Evolutionary conservation across 2,888 invertebrate species (phyloP).

Genomic region (Folsomia candida): DNA sequence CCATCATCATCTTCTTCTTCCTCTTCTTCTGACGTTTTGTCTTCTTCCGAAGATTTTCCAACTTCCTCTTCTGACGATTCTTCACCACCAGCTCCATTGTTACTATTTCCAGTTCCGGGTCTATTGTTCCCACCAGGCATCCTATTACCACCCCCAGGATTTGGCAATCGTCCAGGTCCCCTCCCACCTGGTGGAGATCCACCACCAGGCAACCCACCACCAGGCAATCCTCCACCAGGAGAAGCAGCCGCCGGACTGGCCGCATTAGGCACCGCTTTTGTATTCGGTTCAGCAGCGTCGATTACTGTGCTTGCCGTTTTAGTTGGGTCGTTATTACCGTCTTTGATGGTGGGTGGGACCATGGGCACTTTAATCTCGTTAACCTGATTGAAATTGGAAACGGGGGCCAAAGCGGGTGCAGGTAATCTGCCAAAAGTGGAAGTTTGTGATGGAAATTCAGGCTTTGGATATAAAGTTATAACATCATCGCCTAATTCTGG

Average conservation of each 20-base stretch:
- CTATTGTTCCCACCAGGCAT: neutral
- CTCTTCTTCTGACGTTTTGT: conserved; percentile 14
- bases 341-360: neutral
- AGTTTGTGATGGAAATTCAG: neutral
- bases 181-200: conserved; percentile 7
- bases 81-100: neutral
- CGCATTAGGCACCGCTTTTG: neutral
- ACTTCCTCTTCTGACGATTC: conserved; percentile 22
- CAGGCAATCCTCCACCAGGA: neutral
- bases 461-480: neutral
- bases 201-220: neutral
- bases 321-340: neutral
- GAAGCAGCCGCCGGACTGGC: neutral
- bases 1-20: conserved; percentile 3
- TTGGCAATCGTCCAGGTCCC: conserved; percentile 12
- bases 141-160: conserved; percentile 6
- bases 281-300: neutral
- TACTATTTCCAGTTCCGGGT: neutral
- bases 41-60: conserved; percentile 23
- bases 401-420: neutral
- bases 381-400: neutral
- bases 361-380: conserved; percentile 15
- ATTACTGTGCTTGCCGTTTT: neutral
- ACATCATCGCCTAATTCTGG: conserved; percentile 8
- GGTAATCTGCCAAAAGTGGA: too few relatives aligned